Conservation (phyloP, 2,113 vertebrate species). For the Eleginops maclovinus region DNA sequence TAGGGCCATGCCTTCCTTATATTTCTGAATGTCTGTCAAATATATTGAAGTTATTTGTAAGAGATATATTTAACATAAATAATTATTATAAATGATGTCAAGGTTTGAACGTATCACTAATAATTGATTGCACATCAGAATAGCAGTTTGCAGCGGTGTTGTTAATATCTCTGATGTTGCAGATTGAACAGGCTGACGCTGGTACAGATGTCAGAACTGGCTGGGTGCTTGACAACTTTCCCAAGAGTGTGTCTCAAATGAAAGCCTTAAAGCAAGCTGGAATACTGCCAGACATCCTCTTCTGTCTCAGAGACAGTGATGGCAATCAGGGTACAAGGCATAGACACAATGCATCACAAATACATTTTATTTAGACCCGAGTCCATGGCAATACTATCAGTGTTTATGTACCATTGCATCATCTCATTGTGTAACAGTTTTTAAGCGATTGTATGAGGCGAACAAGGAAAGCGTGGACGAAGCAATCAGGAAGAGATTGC, state of each 20-base stretch:
- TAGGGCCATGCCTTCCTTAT: neutral
- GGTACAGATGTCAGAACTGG: constrained; percentile 82
- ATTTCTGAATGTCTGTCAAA: neutral
- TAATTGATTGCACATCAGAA: neutral
- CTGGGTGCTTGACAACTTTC: constrained; percentile 94
- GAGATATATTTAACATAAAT: neutral
- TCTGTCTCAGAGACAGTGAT: constrained; percentile 85
- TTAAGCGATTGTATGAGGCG: constrained; percentile 77
- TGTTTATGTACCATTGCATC: neutral
- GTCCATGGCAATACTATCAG: neutral
- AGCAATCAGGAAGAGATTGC: constrained; percentile 77
- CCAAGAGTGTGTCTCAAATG: constrained; percentile 83
- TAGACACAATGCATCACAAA: neutral
- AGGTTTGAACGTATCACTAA: neutral
- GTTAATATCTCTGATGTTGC: constrained; percentile 37
- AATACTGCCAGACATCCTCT: constrained; percentile 85
- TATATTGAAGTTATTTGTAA: neutral
- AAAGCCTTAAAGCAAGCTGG: constrained; percentile 77
- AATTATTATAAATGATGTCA: neutral
- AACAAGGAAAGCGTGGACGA: constrained; percentile 82
- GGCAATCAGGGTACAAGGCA: constrained; percentile 77
- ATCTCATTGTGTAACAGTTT: constrained; percentile 58
- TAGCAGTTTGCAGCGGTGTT: neutral
- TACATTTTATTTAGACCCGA: neutral
- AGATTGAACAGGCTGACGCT: constrained; percentile 78